Evolutionary conservation across 2,888 invertebrate genomes (phyloP), one percentile per base, ranked within the genome.

Genomic region (Lochmaea crataegi): DNA sequence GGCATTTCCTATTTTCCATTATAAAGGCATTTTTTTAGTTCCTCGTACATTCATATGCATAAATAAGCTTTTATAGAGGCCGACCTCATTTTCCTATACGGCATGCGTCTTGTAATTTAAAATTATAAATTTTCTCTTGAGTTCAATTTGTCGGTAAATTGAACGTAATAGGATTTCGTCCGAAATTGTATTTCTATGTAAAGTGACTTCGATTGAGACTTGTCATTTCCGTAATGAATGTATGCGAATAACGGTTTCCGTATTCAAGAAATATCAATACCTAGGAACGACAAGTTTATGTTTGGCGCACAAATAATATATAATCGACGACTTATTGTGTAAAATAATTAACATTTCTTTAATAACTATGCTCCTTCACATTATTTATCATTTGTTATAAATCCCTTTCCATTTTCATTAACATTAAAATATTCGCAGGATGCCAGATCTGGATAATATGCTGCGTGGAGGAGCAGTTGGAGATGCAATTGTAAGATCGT

Each of bases 131-230:
- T 80, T 80, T 76, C 79, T 75, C 71, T 72, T 65, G 72, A 64
- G 76, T 77, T 79, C 80, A 81, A 81, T 81, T 81, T 79, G 78
- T 79, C 80, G 77, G 79, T 78, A 80, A 81, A 81, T 80, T 78
- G 79, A 75, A 78, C 73, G 79, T 79, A 80, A 81, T 80, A 73
- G 77, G 77, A 79, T 79, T 79, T 76, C 73, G 64, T 75, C 80
- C 77, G 76, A 81, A 80, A 79, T 79, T 78, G 78, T 77, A 80
- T 80, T 81, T 79, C 72, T 79, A 81, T 80, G 80, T 77, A 81
- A 81, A 80, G 68, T 71, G 65, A 67, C 63, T 71, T 79, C 76
- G 78, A 78, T 77, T 77, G 77, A 71, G 75, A 75, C 75, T 72
- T 64, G 76, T 73, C 77, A 74, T 79, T 76, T 74, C 58, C 65